Evolutionary conservation across 2,113 vertebrate genomes (phyloP).

Genomic region (Bettongia penicillata): DNA sequence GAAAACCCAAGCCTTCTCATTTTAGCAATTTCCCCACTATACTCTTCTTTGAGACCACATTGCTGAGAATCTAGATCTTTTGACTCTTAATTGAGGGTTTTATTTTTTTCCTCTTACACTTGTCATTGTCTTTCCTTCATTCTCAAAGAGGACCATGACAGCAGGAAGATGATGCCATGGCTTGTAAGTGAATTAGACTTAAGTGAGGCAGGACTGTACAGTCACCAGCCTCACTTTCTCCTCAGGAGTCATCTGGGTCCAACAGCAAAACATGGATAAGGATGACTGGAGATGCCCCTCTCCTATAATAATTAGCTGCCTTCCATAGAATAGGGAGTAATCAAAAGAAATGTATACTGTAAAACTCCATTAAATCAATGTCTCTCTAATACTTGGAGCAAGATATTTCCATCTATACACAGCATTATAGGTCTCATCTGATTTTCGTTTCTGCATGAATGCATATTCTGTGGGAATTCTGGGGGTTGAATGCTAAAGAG

Average conservation of each 20-base stretch:
- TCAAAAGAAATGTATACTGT: slow-evolving; percentile 6
- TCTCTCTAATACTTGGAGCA: background rate
- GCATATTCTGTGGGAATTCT: slow-evolving; percentile 1
- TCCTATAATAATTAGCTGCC: background rate
- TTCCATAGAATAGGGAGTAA: slow-evolving; percentile 25
- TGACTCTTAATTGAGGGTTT: background rate
- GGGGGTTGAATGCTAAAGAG: background rate
- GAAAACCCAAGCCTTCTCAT: background rate
- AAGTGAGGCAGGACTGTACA: too few species aligned
- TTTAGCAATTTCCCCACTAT: background rate
- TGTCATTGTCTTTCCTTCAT: too few species aligned
- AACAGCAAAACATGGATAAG: too few species aligned
- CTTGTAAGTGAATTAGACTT: too few species aligned
- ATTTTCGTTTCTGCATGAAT: slow-evolving; percentile 1
- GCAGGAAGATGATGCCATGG: too few species aligned
- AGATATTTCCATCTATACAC: background rate
- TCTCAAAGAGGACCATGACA: too few species aligned
- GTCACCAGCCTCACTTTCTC: too few species aligned
- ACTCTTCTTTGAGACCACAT: background rate
- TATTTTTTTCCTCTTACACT: background rate
- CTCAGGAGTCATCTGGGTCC: too few species aligned
- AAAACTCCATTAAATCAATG: background rate
- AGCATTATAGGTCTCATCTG: background rate
- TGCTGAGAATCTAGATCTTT: background rate
- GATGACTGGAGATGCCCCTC: too few species aligned